Conservation (phyloP, 1,140 invertebrate species). For the Cotesia vestalis region DNA sequence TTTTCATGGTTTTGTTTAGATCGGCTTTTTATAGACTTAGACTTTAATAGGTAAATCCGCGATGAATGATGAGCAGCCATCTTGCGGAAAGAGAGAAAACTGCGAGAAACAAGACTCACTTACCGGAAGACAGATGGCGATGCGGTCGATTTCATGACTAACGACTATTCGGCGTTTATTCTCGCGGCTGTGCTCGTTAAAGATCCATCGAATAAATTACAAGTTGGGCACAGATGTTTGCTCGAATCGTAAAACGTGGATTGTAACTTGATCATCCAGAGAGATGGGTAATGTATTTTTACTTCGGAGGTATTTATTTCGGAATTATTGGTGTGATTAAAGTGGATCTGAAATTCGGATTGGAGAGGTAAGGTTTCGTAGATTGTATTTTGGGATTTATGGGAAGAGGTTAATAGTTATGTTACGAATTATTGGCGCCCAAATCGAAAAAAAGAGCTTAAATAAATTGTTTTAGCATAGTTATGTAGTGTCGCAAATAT, state of each 20-base stretch:
- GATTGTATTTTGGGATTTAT: no score
- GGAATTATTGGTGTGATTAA: no score
- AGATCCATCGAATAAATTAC: slow-evolving; percentile 21
- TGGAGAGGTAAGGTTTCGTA: no score
- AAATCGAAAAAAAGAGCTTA: no score
- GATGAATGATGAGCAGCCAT: background rate
- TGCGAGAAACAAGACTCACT: no score
- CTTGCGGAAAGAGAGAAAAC: background rate
- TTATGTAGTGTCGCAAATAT: no score
- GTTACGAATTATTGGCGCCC: no score
- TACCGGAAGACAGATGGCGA: background rate
- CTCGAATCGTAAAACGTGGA: background rate
- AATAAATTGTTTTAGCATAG: no score
- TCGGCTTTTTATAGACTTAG: no score
- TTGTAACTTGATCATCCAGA: slow-evolving; percentile 5
- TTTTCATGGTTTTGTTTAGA: no score
- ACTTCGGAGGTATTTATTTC: background rate
- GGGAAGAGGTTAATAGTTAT: no score
- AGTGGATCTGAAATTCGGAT: no score
- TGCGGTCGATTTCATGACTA: background rate
- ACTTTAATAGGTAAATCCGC: background rate
- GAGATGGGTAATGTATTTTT: background rate
- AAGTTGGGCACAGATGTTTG: background rate
- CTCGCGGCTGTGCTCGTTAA: slow-evolving; percentile 20
- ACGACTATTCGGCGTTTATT: background rate